Evolutionary conservation across 2,888 invertebrate genomes (phyloP), one percentile per base, ranked within the genome.

Genomic region (Agriopis leucophaearia): DNA sequence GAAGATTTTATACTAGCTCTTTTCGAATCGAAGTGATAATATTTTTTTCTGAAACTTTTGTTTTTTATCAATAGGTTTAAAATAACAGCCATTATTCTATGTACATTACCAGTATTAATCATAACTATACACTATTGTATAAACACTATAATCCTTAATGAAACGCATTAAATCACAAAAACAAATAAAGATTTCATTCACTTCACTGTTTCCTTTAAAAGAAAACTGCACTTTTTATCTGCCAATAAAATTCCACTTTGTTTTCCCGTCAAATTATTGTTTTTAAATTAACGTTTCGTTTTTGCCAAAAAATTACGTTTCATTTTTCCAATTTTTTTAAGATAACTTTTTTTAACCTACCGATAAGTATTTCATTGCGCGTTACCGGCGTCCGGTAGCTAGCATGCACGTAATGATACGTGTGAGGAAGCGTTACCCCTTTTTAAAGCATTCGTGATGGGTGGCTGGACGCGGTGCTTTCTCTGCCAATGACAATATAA

Each of bases 361-460:
- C 94, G 90, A 89, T 88, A 89, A 84, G 81, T 88, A 90, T 88
- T 89, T 91, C 94, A 94, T 94, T 85, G 86, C 92, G 90, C 79
- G 79, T 83, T 78, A 82, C 83, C 86, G 84, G 81, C 83, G 85
- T 82, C 86, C 87, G 84, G 82, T 87, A 82, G 87, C 87, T 82
- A 84, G 81, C 87, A 87, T 82, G 82, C 82, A 88, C 86, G 89
- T 88, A 89, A 86, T 93, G 88, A 83, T 88, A 77, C 69, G 83
- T 77, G 80, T 78, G 79, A 87, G 89, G 90, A 89, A 91, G 85
- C 86, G 77, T 73, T 82, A 84, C 85, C 84, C 82, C 86, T 88
- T 92, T 94, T 88, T 88, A 93, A 91, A 93, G 92, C 91, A 88
- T 90, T 86, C 76, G 85, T 86, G 82, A 88, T 89, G 84, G 86